phyloP scores from a whole-genome alignment of 2,113 vertebrate genomes.

The Microcebus ravelobensis region DNA sequence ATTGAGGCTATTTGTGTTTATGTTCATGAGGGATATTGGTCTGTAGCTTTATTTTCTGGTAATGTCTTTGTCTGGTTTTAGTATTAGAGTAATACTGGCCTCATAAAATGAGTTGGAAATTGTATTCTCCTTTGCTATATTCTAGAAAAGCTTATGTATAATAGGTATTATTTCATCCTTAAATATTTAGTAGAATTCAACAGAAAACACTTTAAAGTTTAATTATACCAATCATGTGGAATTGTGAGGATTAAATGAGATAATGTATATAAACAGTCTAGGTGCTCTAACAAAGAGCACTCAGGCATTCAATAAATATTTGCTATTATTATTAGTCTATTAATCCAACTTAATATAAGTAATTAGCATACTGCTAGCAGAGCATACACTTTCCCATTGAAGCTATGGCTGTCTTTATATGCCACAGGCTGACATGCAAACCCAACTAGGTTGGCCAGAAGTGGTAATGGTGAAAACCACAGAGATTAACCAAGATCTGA shows the following conservation, averaged over 20 bases:
- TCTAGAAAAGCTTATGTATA: neutral
- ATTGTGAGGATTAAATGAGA: neutral
- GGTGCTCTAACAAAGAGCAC: neutral
- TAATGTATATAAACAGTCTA: neutral
- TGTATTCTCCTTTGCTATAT: neutral
- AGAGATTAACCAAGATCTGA: neutral
- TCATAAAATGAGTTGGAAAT: neutral
- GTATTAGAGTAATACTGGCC: neutral
- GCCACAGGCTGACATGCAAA: neutral
- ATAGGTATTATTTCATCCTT: neutral
- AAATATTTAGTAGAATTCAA: slow-evolving; percentile 18
- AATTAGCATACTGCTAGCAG: neutral
- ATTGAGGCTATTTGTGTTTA: neutral
- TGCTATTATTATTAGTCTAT: neutral
- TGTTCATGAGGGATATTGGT: neutral
- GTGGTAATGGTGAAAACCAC: neutral
- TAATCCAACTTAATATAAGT: neutral
- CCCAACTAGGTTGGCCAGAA: neutral
- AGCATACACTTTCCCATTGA: neutral
- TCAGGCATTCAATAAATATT: neutral
- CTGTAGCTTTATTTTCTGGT: neutral
- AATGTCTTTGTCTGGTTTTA: slow-evolving; percentile 1
- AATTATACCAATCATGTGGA: neutral
- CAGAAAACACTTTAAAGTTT: neutral
- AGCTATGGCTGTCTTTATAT: neutral